Evolutionary conservation across 2,113 vertebrate genomes (phyloP).

Genomic region (Cygnus buccinator): DNA sequence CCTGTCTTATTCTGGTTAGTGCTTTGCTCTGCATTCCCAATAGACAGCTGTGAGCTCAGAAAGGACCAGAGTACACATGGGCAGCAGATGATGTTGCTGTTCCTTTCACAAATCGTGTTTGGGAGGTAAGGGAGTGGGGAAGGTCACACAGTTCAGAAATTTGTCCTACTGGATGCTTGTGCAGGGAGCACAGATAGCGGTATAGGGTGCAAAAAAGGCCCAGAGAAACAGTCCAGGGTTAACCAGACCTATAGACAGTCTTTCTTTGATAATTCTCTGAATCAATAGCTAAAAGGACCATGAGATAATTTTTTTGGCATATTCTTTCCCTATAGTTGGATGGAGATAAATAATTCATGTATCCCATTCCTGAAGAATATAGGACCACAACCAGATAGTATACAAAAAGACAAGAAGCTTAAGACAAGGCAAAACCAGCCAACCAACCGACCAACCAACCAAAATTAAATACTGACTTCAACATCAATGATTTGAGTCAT

Average conservation of each 20-base stretch:
- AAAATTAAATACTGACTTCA: not conserved
- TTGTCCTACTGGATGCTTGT: not conserved
- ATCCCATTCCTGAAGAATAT: not conserved
- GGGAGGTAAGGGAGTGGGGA: not conserved
- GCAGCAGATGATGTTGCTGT: slow-evolving; percentile 43
- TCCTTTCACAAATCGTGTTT: slow-evolving; percentile 8
- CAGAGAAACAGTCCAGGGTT: not conserved
- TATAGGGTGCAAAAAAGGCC: not conserved
- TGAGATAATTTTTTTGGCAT: not conserved
- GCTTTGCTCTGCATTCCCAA: not conserved
- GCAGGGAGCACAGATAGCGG: not conserved
- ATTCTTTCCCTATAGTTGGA: not conserved
- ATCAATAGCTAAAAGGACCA: not conserved
- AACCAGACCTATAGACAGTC: not conserved
- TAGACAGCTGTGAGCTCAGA: not conserved
- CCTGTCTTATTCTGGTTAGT: not conserved
- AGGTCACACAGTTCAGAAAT: not conserved
- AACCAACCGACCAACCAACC: no score
- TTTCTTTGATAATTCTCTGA: not conserved
- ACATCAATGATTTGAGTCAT: not conserved
- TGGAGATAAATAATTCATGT: not conserved
- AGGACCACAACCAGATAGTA: not conserved
- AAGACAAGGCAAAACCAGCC: not conserved
- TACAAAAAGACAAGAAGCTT: not conserved
- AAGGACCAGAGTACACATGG: slow-evolving; percentile 20